Evolutionary conservation across 2,888 invertebrate genomes (phyloP), one percentile per base, ranked within the genome.

Genomic region (Tiphia femorata): DNA sequence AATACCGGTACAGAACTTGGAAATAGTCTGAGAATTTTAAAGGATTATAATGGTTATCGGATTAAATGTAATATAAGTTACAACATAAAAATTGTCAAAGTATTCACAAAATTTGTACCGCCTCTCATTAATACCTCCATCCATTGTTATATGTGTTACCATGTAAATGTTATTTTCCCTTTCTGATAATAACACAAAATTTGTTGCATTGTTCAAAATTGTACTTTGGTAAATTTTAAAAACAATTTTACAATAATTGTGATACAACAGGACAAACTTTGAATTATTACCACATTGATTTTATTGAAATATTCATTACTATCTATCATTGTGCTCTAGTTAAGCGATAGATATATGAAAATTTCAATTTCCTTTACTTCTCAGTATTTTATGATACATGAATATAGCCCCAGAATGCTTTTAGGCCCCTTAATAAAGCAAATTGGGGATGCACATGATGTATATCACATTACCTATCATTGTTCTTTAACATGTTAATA

Each of bases 331-430:
- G 29, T 6, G 2, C n/a, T 37, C n/a, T 20, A 14, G 27, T 23
- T 5, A 35, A 49, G 49, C 33, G 43, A 50, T 43, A 56, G 69
- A 59, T 66, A 54, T 63, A 72, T 49, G 58, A 58, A 69, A 63
- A 72, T 64, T 69, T 53, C 56, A 49, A 46, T 61, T 50, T 51
- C 56, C 57, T 61, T 69, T 48, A 57, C 46, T 65, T 66, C 60
- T 63, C 65, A 62, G 56, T 73, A 58, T 49, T 61, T 72, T 60
- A 62, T 30, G 52, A 56, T 56, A 73, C 73, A 77, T 71, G 77
- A 73, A 73, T 78, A 72, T 72, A 69, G 76, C 76, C 79, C 80
- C 79, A 78, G 67, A 71, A 62, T 79, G 80, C 80, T 80, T 79
- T 70, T 69, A 78, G 73, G 75, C 77, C 75, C 78, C 73, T 53